Evolutionary conservation across 2,888 invertebrate species (phyloP).

Genomic region (Blomia tropicalis): DNA sequence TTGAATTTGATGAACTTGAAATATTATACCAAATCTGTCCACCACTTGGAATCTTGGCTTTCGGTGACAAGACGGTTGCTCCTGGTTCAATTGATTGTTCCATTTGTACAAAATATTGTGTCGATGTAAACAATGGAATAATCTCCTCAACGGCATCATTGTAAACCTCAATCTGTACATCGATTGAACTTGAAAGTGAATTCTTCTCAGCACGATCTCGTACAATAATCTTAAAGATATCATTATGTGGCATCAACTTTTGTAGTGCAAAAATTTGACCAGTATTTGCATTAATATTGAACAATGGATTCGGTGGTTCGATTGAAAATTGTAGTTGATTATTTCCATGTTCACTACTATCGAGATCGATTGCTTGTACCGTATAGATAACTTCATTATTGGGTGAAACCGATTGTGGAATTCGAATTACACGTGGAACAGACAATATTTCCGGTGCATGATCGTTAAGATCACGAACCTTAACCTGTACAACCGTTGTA

Average conservation of each 20-base stretch:
- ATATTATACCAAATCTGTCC: constrained; percentile 31
- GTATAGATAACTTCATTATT: constrained; percentile 31
- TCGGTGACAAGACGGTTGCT: constrained; percentile 29
- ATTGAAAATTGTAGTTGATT: constrained; percentile 30
- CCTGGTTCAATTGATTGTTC: constrained; percentile 30
- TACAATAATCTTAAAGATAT: constrained; percentile 30
- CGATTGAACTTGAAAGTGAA: constrained; percentile 28
- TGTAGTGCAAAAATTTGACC: constrained; percentile 31
- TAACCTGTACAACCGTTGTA: constrained; percentile 30
- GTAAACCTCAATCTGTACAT: constrained; percentile 31
- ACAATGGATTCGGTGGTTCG: constrained; percentile 29
- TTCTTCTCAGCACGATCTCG: constrained; percentile 26
- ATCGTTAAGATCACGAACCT: constrained; percentile 32
- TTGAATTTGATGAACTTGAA: constrained; percentile 25
- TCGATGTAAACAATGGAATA: constrained; percentile 30
- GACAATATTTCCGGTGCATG: constrained; percentile 32
- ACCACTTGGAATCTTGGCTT: constrained; percentile 30
- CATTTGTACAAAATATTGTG: constrained; percentile 30
- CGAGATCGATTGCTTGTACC: constrained; percentile 31
- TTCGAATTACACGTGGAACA: constrained; percentile 31
- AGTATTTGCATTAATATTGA: constrained; percentile 30
- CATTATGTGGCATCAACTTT: constrained; percentile 29
- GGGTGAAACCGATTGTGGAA: constrained; percentile 30
- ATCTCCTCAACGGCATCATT: constrained; percentile 31
- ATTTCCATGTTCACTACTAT: constrained; percentile 28